Evolutionary conservation across 2,888 invertebrate species (phyloP).

Genomic region (Pachliopta kotzebuea): DNA sequence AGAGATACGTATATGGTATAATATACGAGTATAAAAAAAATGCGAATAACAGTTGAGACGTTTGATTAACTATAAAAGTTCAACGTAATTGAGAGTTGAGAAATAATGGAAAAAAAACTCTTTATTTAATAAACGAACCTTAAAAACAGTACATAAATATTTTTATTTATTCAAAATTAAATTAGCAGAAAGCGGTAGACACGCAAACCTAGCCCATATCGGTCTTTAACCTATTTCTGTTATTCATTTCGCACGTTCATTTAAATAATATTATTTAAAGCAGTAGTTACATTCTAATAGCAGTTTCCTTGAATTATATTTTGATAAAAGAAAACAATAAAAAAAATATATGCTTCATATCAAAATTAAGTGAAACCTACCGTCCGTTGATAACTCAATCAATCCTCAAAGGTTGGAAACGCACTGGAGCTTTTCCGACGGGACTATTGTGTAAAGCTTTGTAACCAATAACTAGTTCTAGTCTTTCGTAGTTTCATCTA

Average conservation of each 20-base stretch:
- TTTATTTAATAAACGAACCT: neutral
- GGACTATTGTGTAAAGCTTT: slow-evolving; percentile 1
- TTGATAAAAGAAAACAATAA: neutral
- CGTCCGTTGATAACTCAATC: neutral
- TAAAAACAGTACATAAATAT: slow-evolving; percentile 34
- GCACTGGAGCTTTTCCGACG: neutral
- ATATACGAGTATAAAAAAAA: too few species aligned
- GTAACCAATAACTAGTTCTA: neutral
- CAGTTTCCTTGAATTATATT: neutral
- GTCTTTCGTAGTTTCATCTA: neutral
- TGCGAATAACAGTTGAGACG: too few species aligned
- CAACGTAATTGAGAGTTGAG: neutral
- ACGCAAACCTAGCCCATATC: slow-evolving; percentile 58
- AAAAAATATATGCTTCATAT: neutral
- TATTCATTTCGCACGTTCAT: slow-evolving; percentile 74
- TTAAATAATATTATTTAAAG: slow-evolving; percentile 76
- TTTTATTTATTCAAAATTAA: slow-evolving; percentile 51
- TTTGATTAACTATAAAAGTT: neutral
- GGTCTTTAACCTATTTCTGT: slow-evolving; percentile 74
- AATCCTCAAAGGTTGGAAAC: neutral
- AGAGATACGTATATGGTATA: too few species aligned
- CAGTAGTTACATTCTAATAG: slow-evolving; percentile 45
- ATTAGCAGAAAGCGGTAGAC: slow-evolving; percentile 51
- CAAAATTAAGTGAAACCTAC: neutral
- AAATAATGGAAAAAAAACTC: neutral